Evolutionary conservation across 2,888 invertebrate genomes (phyloP), one percentile per base, ranked within the genome.

Genomic region (Lymantria monacha): DNA sequence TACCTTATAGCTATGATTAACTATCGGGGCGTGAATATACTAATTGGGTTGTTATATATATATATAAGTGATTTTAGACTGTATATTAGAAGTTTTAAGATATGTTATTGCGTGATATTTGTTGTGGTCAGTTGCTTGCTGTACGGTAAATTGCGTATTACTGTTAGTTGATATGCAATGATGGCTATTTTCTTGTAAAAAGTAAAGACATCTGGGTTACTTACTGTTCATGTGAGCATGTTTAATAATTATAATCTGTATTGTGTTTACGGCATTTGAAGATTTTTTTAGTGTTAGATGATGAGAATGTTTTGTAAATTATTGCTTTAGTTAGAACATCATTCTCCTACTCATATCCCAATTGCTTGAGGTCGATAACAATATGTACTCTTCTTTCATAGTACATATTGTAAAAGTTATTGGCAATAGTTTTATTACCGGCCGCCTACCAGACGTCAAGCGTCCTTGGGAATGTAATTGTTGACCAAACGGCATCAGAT

Each of bases 111-210:
- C 48, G 30, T 51, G 52, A 12, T 11, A 53, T 14, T 30, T 44
- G 14, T 42, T 30, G 8, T 33, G 48, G 80, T 79, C 80, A 81
- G 80, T 74, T 53, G 74, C 66, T 70, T 70, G 62, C 60, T 64
- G 64, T 77, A 83, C 81, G 79, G 83, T 83, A 80, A 57, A 64
- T 62, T 60, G 59, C 57, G 72, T 69, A 56, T 79, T 78, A 78
- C 81, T 74, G 80, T 79, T 72, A 69, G 69, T 66, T 42, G 61
- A 63, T 70, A 68, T 71, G 72, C 67, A 75, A 74, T 74, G 66
- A 69, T 67, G 22, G 22, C 22, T 63, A 65, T 69, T 65, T 59
- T 55, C 42, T 69, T 48, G 53, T 65, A 61, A 66, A 55, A 70
- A 68, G 61, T 57, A 58, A 59, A 60, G 22, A 57, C 61, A 70